A percentile compares a stretch with the other conserved stretches of the same genome.
Evolutionary conservation across 2,888 invertebrate genomes (phyloP).

Genomic region (Hydraecia micacea): DNA sequence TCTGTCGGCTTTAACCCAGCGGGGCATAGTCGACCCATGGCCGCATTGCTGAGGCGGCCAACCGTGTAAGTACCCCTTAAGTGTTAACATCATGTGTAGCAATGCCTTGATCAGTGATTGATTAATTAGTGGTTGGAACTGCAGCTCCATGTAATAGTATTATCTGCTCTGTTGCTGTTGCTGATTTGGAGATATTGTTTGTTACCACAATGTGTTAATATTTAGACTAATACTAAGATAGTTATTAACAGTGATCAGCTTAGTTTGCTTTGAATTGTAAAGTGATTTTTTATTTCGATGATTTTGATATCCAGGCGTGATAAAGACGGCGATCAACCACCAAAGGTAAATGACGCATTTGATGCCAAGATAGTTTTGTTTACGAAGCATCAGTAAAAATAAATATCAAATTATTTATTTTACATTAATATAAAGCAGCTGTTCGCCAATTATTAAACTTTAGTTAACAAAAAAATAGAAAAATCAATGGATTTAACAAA

Average conservation of each 20-base stretch:
- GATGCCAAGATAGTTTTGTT: not conserved
- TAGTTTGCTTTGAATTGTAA: not conserved
- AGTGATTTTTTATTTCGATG: not conserved
- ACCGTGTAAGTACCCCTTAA: conserved; percentile 41
- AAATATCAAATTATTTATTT: not conserved
- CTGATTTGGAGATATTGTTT: conserved; percentile 11
- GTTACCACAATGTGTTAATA: not conserved
- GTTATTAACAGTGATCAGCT: not conserved
- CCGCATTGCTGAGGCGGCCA: conserved; percentile 25
- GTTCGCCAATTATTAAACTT: not conserved
- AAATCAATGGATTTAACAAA: not conserved
- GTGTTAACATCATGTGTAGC: conserved; percentile 47
- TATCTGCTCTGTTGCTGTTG: conserved; percentile 37
- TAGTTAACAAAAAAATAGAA: not conserved
- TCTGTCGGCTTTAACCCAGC: conserved; percentile 28
- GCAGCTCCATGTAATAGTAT: conserved; percentile 30
- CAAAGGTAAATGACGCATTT: not conserved
- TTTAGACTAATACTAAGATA: not conserved
- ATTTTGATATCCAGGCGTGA: not conserved
- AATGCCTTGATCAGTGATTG: conserved; percentile 49
- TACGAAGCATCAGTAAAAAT: not conserved
- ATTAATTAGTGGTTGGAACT: conserved; percentile 36
- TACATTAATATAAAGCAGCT: not conserved
- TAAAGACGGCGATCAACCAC: not conserved
- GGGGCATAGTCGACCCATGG: conserved; percentile 25